A percentile compares a stretch with the other conserved stretches of the same genome.
phyloP scores from a whole-genome alignment of 2,797 vertebrate species.

The Calcarius lapponicus region DNA sequence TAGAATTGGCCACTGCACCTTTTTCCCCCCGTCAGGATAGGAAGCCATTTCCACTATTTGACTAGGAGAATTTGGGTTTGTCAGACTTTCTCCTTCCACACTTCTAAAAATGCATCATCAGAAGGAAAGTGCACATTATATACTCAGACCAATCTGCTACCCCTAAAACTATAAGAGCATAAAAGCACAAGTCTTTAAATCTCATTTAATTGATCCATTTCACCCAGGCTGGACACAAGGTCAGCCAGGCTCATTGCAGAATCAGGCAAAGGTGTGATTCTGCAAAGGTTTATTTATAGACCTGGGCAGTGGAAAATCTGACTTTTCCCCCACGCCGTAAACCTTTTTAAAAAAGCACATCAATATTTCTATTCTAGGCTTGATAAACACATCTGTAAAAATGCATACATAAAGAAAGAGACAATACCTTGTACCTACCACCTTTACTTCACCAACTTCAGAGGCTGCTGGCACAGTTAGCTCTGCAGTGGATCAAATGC shows the following conservation, averaged over 20 bases:
- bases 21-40: accelerated
- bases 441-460: background rate
- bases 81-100: background rate
- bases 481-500: background rate
- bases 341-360: background rate
- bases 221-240: background rate
- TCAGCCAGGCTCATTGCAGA: background rate
- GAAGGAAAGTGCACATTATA: background rate
- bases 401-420: background rate
- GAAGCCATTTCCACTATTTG: background rate
- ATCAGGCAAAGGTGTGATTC: background rate
- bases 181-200: background rate
- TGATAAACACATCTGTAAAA: background rate
- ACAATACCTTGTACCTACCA: background rate
- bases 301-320: background rate
- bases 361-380: background rate
- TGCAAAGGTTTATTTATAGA: background rate
- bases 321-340: background rate
- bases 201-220: background rate
- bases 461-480: background rate
- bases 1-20: background rate
- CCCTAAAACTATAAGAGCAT: background rate
- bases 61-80: background rate
- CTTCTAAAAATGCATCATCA: background rate
- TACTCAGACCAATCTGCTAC: background rate